A percentile compares a stretch with the other conserved stretches of the same genome.
Conservation (phyloP, 2,888 invertebrate species). For the Nomada ferruginata region DNA sequence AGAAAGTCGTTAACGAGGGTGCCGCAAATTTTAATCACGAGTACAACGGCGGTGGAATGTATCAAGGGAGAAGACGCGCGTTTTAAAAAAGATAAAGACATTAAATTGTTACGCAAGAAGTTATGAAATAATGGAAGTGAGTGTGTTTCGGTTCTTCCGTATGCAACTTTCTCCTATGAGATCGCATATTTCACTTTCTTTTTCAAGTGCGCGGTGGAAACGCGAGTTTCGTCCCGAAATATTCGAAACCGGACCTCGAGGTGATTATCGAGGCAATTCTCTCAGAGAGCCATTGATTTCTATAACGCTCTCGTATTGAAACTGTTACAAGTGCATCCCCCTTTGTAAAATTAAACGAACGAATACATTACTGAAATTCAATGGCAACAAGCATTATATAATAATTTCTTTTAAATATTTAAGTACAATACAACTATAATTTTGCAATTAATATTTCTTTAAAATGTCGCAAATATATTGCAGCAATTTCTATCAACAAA, state of each 20-base stretch:
- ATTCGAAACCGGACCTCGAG: not conserved
- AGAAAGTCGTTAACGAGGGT: not conserved
- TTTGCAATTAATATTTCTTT: not conserved
- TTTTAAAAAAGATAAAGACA: not conserved
- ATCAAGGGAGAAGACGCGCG: not conserved
- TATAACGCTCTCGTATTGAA: not conserved
- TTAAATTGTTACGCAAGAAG: slow-evolving; percentile 66
- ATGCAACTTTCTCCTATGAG: slow-evolving; percentile 80
- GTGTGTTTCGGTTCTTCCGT: slow-evolving; percentile 70
- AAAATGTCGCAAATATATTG: not conserved
- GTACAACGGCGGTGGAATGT: slow-evolving; percentile 22
- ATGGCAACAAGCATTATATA: too few relatives aligned
- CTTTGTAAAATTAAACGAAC: not conserved
- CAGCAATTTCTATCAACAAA: too few relatives aligned
- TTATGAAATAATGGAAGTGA: slow-evolving; percentile 71
- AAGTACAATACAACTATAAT: not conserved
- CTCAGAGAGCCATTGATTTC: not conserved
- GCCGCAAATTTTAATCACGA: not conserved
- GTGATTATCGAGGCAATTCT: not conserved
- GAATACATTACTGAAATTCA: not conserved
- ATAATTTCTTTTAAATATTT: not conserved
- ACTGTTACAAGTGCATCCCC: not conserved
- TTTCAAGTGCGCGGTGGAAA: slow-evolving; percentile 23
- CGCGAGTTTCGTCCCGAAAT: not conserved
- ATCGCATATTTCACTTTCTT: slow-evolving; percentile 79